A percentile compares a stretch with the other conserved stretches of the same genome.
These are phyloP conservation scores for Platypus cylindrus DNA, from an alignment of 2,888 invertebrate genomes.

Conservation along the genomic window DNA sequence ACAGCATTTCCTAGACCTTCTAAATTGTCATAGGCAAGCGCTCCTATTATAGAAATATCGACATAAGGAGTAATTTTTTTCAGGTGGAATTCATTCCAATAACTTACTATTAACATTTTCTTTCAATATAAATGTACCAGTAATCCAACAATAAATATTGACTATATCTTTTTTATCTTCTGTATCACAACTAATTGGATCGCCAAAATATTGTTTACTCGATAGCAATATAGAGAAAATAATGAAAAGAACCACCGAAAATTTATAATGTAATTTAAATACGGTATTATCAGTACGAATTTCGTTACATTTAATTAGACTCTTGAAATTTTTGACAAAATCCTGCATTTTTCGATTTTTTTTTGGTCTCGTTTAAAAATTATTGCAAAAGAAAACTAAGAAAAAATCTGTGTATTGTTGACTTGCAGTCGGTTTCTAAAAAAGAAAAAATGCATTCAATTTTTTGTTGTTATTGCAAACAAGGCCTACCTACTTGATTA, in stretches of 20 bases:
- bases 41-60: background rate
- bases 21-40: constrained; percentile 10
- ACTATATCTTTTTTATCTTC: constrained; percentile 48
- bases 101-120: constrained; percentile 34
- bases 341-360: constrained; percentile 47
- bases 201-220: constrained; percentile 74
- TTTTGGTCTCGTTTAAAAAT: no score
- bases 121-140: constrained; percentile 53
- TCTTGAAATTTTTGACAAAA: constrained; percentile 53
- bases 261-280: constrained; percentile 62
- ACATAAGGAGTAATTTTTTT: background rate
- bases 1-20: constrained; percentile 38
- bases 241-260: constrained; percentile 57
- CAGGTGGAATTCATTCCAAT: background rate
- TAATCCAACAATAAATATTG: constrained; percentile 69
- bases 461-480: no score
- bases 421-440: no score
- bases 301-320: constrained; percentile 51
- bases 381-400: no score
- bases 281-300: constrained; percentile 64
- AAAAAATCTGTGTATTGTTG: no score
- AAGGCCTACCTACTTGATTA: no score
- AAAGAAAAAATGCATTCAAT: no score
- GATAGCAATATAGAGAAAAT: constrained; percentile 63
- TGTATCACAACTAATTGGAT: constrained; percentile 65